Conservation (phyloP, 2,888 invertebrate species). For the Oithona nana region DNA sequence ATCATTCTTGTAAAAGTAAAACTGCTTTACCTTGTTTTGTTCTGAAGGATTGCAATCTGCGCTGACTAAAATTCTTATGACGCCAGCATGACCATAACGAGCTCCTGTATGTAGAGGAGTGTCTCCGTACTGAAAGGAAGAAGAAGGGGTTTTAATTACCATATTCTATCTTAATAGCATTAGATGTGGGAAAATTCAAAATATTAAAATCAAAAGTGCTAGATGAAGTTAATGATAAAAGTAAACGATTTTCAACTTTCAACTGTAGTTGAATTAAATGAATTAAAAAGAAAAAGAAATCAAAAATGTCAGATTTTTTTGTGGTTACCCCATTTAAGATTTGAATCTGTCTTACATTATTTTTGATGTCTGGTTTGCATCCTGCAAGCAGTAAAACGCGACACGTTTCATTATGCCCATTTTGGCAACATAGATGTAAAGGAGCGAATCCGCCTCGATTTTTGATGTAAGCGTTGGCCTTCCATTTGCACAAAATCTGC, state of each 20-base stretch:
- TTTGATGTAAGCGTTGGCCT: conserved; percentile 36
- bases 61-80: conserved; percentile 75
- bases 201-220: too few relatives aligned
- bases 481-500: conserved; percentile 43
- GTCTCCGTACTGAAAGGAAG: conserved; percentile 61
- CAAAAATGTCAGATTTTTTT: not conserved
- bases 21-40: conserved; percentile 69
- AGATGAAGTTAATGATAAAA: too few relatives aligned
- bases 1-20: too few relatives aligned
- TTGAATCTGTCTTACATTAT: too few relatives aligned
- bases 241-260: not conserved
- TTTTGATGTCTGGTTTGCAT: conserved; percentile 66
- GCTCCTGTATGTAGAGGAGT: conserved; percentile 83
- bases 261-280: too few relatives aligned
- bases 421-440: conserved; percentile 79
- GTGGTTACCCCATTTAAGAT: too few relatives aligned
- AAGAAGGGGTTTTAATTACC: too few relatives aligned
- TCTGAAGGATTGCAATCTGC: conserved; percentile 66
- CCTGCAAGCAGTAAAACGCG: conserved; percentile 66
- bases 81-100: conserved; percentile 86
- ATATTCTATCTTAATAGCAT: too few relatives aligned
- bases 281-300: not conserved
- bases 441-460: conserved; percentile 77
- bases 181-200: too few relatives aligned
- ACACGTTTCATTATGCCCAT: conserved; percentile 87